A percentile compares a stretch with the other conserved stretches of the same genome.
Evolutionary conservation across 2,888 invertebrate genomes (phyloP).

Genomic region (Strigamia maritima): DNA sequence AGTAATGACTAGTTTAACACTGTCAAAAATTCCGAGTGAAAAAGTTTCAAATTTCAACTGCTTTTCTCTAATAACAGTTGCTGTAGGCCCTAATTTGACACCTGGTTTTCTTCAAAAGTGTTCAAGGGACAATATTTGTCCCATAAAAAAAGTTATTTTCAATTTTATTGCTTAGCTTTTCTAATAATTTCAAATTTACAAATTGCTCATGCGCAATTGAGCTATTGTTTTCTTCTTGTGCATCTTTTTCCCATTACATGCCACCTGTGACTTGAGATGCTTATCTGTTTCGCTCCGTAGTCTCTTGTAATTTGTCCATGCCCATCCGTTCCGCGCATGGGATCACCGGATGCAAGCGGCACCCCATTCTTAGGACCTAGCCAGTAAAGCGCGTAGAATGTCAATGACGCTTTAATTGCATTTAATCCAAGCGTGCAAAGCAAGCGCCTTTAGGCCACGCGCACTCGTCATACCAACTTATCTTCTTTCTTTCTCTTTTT

Average conservation of each 20-base stretch:
- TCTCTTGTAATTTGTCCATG: background rate
- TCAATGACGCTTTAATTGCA: slow-evolving; percentile 17
- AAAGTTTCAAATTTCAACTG: background rate
- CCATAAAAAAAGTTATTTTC: no score
- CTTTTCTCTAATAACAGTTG: no score
- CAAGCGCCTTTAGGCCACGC: slow-evolving; percentile 2
- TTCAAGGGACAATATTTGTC: no score
- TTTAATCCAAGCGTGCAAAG: background rate
- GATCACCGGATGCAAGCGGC: background rate
- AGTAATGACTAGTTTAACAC: background rate
- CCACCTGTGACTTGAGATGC: slow-evolving; percentile 1
- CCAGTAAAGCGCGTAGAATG: slow-evolving; percentile 12
- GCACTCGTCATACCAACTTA: slow-evolving; percentile 1
- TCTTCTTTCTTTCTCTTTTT: background rate
- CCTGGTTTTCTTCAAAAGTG: no score
- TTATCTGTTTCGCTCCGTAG: background rate
- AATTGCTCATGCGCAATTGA: background rate
- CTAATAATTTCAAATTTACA: no score
- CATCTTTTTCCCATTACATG: background rate
- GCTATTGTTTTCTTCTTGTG: background rate
- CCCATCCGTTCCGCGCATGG: slow-evolving; percentile 17
- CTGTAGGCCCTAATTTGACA: no score
- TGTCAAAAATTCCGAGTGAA: background rate
- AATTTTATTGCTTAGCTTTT: no score
- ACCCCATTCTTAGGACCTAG: background rate